Conservation (phyloP, 2,888 invertebrate species). For the Empis livida region DNA sequence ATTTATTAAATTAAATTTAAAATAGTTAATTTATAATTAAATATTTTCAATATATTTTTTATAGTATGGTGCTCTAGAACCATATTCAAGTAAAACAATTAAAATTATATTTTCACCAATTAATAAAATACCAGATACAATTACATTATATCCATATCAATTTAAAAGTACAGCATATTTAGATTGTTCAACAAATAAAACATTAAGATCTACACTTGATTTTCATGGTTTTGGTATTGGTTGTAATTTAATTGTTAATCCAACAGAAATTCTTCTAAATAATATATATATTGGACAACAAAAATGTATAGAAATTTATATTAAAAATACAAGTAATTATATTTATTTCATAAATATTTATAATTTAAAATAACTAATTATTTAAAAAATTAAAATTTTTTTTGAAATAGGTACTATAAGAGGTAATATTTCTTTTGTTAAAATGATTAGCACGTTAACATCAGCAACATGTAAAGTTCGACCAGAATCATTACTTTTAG, state of each 20-base stretch:
- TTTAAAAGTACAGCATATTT: neutral
- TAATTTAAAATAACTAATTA: too few relatives aligned
- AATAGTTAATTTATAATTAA: too few relatives aligned
- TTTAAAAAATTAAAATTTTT: neutral
- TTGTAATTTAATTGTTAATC: neutral
- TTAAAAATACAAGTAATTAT: neutral
- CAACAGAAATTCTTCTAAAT: neutral
- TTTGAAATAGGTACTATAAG: neutral
- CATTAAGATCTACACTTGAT: neutral
- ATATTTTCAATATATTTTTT: neutral
- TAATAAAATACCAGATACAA: neutral
- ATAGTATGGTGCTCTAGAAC: neutral
- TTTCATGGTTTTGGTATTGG: neutral
- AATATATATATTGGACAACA: neutral
- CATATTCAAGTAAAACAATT: neutral
- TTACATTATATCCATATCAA: neutral
- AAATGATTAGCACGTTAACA: neutral
- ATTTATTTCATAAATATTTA: neutral
- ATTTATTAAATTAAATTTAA: too few relatives aligned
- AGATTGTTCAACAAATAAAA: neutral
- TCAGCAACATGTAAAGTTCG: neutral
- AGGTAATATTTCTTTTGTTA: neutral
- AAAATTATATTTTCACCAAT: neutral
- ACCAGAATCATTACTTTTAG: neutral
- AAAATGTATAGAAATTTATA: neutral